Base-by-base conservation (phyloP, 1,140 invertebrate genomes). In the Condylostylus longicornis region DNA sequence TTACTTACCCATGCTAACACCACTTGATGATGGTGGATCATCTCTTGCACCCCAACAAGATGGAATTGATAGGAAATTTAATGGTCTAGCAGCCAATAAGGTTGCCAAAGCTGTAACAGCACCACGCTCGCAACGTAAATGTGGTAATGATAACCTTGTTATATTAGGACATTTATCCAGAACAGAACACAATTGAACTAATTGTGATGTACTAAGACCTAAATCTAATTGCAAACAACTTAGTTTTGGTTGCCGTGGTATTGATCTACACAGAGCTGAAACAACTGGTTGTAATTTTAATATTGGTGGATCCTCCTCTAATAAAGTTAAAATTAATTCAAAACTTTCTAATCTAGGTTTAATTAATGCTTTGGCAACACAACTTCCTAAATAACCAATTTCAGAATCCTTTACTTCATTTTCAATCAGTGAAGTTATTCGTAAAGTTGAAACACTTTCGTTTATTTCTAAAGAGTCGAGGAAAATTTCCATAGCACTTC, bases 111-210 rank as follows among this genome's bases (percentile, higher is more conserved):
- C 64, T 22, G 58, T 52, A 2, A 71, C 54, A 7, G 68, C 69
- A 21, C 69, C 61, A 32, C 63, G 55, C 17, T 68, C 70, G 42
- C 69, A 72, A 15, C 69, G 62, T 33, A 71, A 55, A 52, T 71
- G 70, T 19, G 69, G 68, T 39, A 72, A 56, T 42, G 70, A 69
- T 28, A 72, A 48, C 18, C 66, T 61, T 30, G 67, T 60, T 18
- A 72, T 57, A 44, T 66, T 62, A 32, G 57, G 48, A 40, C 62
- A 65, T 44, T 54, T 48, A 33, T 63, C 57, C n/a, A 68, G 54
- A 8, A 63, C 56, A 2, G 48, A 49, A 44, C 65, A 68, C 19
- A 71, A 50, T 38, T 68, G 62, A 19, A 61, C 54, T 22, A 71
- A 58, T 55, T 71, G 68, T 29, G 59, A 50, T 12, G 66, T 63